Conservation (phyloP, 2,113 vertebrate genomes). For the Nesoenas mayeri region DNA sequence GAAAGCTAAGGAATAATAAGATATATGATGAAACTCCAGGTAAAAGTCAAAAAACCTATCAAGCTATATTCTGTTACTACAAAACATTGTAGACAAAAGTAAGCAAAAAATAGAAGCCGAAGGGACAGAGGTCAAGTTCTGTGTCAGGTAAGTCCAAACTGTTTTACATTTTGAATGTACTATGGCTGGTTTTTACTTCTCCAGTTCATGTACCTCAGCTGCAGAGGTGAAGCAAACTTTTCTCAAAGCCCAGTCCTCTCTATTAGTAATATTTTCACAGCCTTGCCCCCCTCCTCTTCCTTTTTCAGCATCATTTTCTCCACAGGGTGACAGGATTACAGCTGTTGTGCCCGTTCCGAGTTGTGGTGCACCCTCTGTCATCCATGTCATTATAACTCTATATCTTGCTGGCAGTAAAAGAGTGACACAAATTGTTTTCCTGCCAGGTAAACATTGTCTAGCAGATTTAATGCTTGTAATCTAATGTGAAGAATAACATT, state of each 20-base stretch:
- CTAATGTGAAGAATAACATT: constrained; percentile 32
- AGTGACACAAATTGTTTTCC: constrained; percentile 52
- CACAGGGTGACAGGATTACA: neutral
- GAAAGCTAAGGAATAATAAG: neutral
- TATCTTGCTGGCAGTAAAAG: constrained; percentile 18
- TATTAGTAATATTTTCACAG: neutral
- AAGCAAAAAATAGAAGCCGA: neutral
- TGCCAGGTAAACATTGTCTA: constrained; percentile 34
- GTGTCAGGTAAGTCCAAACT: neutral
- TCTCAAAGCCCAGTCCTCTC: neutral
- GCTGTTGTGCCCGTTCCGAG: neutral
- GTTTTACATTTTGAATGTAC: neutral
- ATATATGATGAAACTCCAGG: neutral
- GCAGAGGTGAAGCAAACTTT: neutral
- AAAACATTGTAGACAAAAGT: neutral
- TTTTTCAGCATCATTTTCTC: constrained; percentile 7
- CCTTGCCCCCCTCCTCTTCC: neutral
- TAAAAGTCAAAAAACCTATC: neutral
- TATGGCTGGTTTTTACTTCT: neutral
- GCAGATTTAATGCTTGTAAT: constrained; percentile 35
- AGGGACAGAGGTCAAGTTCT: neutral
- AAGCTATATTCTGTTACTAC: neutral
- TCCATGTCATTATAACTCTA: constrained; percentile 18
- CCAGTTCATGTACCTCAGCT: neutral
- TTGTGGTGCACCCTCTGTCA: neutral